A percentile compares a stretch with the other conserved stretches of the same genome.
These are phyloP conservation scores for Beroe forskalii DNA, from an alignment of 37 sponge, comb jelly and placozoan species.

Conservation along the genomic window DNA sequence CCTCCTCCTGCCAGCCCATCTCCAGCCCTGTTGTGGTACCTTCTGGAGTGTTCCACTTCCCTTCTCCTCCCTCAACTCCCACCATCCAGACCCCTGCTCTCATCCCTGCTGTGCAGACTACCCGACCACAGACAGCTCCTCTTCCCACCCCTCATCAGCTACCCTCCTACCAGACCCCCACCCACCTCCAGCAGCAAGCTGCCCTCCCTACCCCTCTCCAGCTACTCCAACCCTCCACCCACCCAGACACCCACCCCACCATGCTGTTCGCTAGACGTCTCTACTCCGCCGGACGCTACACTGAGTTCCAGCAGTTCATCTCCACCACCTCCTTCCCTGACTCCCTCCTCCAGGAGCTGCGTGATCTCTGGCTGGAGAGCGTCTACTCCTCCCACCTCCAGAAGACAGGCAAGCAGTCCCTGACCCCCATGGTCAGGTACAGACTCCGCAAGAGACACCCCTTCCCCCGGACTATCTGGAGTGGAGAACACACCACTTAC, in stretches of 20 bases:
- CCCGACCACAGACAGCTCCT: too few species aligned
- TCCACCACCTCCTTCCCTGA: constrained; percentile 33
- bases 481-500: constrained; percentile 39
- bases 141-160: neutral
- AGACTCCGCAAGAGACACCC: constrained; percentile 57
- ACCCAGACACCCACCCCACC: neutral
- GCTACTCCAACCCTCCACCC: too few species aligned
- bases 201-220: too few species aligned
- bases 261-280: constrained; percentile 37
- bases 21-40: neutral
- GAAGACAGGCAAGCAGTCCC: constrained; percentile 31
- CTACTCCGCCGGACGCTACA: neutral
- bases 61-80: constrained; percentile 39
- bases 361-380: constrained; percentile 59
- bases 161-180: neutral
- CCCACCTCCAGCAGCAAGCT: too few species aligned
- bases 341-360: neutral
- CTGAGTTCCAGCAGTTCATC: constrained; percentile 40
- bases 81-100: too few species aligned
- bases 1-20: neutral
- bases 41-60: constrained; percentile 40
- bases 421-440: constrained; percentile 19
- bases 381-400: constrained; percentile 38
- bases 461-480: constrained; percentile 37
- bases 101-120: too few species aligned